These are phyloP conservation scores for Anthonomus grandis DNA, from an alignment of 1,140 invertebrate genomes.

Conservation along the genomic window DNA sequence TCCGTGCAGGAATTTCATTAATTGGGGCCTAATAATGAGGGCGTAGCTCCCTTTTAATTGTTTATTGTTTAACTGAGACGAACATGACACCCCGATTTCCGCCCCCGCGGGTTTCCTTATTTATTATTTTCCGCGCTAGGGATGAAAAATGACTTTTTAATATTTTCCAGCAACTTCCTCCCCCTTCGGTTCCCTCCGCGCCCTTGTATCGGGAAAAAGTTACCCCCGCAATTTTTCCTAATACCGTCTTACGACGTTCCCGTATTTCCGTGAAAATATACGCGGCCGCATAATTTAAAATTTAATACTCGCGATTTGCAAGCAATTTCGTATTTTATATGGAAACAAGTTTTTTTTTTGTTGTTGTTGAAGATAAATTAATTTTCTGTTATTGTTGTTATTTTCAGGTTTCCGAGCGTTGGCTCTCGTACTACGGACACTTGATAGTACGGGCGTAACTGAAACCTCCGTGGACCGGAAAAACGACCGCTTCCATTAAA, in stretches of 20 bases:
- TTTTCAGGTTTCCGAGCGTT: too few species aligned
- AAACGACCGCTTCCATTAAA: too few species aligned
- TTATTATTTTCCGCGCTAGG: constrained; percentile 16
- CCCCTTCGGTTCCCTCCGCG: too few species aligned
- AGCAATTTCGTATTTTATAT: constrained; percentile 28
- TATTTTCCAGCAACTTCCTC: constrained; percentile 27
- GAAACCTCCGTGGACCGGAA: too few species aligned
- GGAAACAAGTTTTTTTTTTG: too few species aligned
- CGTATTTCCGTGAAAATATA: constrained; percentile 25
- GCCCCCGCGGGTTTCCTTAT: not conserved
- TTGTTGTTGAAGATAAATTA: too few species aligned
- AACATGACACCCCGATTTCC: not conserved
- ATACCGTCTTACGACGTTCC: constrained; percentile 21
- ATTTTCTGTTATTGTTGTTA: too few species aligned
- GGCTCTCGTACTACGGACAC: too few species aligned
- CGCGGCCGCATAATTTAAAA: constrained; percentile 28
- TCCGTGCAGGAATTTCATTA: not conserved
- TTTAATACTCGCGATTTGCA: constrained; percentile 29
- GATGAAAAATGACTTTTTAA: constrained; percentile 29
- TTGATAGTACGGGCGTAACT: too few species aligned
- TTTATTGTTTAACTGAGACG: not conserved
- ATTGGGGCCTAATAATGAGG: constrained; percentile 3
- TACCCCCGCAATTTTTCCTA: constrained; percentile 13
- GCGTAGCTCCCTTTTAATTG: not conserved
- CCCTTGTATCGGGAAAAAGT: constrained; percentile 24